Base-by-base conservation (phyloP, 2,797 vertebrate species). In the Sciurus vulgaris region DNA sequence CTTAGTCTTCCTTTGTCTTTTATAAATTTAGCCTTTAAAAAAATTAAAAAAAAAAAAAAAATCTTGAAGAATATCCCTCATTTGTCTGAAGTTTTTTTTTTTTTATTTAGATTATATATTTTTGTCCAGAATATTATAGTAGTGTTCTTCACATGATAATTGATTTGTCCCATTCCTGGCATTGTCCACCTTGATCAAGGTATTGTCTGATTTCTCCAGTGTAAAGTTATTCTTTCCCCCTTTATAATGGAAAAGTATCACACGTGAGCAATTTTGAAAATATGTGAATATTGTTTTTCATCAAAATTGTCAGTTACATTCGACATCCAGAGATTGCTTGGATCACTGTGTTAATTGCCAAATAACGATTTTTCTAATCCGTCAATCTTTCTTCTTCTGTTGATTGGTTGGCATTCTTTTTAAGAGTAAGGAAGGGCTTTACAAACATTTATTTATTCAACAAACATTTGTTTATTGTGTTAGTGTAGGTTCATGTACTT, bases 31-130 rank as follows among this genome's bases (percentile, higher is more conserved):
- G 83, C 51, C 38, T 63, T 96, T 92, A 88, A 61, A 5, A 92
- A 49, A 81, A 54, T 49, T 47, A 47, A 47, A 47, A 47, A 47
- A 47, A 44, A 47, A 44, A 44, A 47, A 47, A 35, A 10, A 91
- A 10, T 54, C 88, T 95, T 79, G 59, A 51, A 92, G 38, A 86
- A 12, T 95, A 24, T 56, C 47, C 35, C n/a, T 95, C 54, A 89
- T 13, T 83, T 89, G 12, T 92, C 38, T 86, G 41, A 63, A 91
- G 56, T 79, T 94, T 70, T 72, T 11, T 87, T 89, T 61, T 92
- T 28, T 59, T 85, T 94, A 63, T 86, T 94, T 67, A 78, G 70
- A 22, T 65, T 44, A 69, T 5, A 20, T 11, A 2, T 77, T 76
- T 86, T 81, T 89, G 70, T 82, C 30, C 51, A 30, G 24, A 86